Evolutionary conservation across 2,113 vertebrate species (phyloP), one percentile per base, ranked within the genome.

Genomic region (Poeciliopsis turrubarensis): DNA sequence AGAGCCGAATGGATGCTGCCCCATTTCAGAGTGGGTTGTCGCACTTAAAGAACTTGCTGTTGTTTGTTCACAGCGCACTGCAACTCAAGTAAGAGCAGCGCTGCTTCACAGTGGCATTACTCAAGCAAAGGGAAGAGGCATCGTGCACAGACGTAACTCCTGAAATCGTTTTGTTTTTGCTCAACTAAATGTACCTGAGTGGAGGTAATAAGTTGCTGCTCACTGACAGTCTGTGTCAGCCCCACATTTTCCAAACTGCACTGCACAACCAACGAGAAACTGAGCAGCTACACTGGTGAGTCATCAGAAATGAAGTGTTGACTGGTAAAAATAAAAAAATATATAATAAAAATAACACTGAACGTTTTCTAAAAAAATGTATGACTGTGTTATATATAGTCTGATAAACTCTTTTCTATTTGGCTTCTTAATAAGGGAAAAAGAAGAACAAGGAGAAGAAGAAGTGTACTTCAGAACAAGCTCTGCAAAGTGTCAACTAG

Each of bases 241-340:
- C 47, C 26, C 22, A 80, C 80, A 71, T 67, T 67, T 80, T 79
- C 67, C 75, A 80, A 60, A 60, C 62, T 77, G 72, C 41, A 31
- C 65, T 69, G 60, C 34, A 68, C 47, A 69, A 75, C 75, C 65
- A 71, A 31, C 63, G 84, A 82, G 81, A 79, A 75, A 86, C 76
- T 12, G 22, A 72, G 25, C 62, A 72, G 70, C 60, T 75, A 47
- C 34, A 77, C 26, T 57, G 51, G 25, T 80, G 90, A 89, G 68
- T 86, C 86, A 87, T 89, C 63, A 70, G 75, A 77, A 74, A 77
- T 25, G 62, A 47, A 65, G 75, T 70, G 70, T 65, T 32, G 9
- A 22, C 54, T 1, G 15, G 12, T 70, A 85, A 82, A 88, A 89
- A 34, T 8, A 34, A 1, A 9, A 34, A 37, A 37, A 11, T 29